phyloP scores from a whole-genome alignment of 2,888 invertebrate species.

The Drosophila diplacantha region DNA sequence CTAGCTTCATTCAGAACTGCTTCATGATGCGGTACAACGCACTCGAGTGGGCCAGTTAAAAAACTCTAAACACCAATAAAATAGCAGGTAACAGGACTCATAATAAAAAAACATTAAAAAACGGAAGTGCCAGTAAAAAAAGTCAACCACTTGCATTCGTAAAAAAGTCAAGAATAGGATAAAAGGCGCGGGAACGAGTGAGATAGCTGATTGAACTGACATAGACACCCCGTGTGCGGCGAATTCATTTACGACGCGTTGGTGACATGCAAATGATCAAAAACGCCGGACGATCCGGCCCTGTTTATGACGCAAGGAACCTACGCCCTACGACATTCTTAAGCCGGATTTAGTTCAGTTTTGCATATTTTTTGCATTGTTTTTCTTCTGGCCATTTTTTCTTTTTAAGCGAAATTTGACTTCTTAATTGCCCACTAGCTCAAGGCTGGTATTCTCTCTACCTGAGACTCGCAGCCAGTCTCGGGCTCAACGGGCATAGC shows the following conservation, averaged over 20 bases:
- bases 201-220: conserved; percentile 1
- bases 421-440: conserved; percentile 63
- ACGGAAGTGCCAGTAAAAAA: conserved; percentile 51
- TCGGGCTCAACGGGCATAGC: conserved; percentile 40
- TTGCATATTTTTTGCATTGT: conserved; percentile 66
- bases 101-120: conserved; percentile 56
- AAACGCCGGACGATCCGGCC: conserved; percentile 6
- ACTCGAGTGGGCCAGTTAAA: conserved; percentile 21
- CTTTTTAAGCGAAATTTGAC: conserved; percentile 67
- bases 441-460: conserved; percentile 29
- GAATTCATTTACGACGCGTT: conserved; percentile 48
- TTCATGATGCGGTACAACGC: neutral
- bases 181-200: conserved; percentile 13
- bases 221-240: conserved; percentile 37
- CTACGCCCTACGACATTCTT: conserved; percentile 52
- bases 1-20: conserved; percentile 12
- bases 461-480: conserved; percentile 17
- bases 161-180: conserved; percentile 63
- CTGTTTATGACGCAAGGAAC: conserved; percentile 66
- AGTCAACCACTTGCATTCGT: conserved; percentile 16
- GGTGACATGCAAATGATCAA: conserved; percentile 48
- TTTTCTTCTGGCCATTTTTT: conserved; percentile 41
- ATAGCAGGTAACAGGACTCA: conserved; percentile 10
- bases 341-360: conserved; percentile 72
- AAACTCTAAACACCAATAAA: conserved; percentile 40